These are phyloP conservation scores for Heliconius ismenius DNA, from an alignment of 2,888 invertebrate genomes.

Conservation along the genomic window DNA sequence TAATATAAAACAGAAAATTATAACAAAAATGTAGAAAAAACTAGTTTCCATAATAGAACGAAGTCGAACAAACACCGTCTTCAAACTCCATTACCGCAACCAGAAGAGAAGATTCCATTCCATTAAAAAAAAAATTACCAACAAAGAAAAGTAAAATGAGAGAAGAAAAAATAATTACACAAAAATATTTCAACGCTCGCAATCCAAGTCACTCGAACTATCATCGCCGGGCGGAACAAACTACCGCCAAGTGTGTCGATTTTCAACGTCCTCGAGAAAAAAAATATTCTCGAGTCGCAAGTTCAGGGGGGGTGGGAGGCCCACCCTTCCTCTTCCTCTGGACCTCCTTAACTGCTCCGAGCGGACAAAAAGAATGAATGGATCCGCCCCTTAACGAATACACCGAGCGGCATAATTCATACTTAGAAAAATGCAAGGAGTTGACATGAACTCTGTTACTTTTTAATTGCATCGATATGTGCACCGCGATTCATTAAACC, in stretches of 20 bases:
- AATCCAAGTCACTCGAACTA: conserved; percentile 76
- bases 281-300: conserved; percentile 80
- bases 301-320: conserved; percentile 60
- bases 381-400: conserved; percentile 82
- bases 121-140: conserved; percentile 39
- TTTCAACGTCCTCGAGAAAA: conserved; percentile 77
- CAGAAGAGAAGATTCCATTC: conserved; percentile 30
- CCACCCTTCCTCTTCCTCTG: conserved; percentile 55
- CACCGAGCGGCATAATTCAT: conserved; percentile 82
- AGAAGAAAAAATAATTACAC: conserved; percentile 57
- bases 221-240: conserved; percentile 75
- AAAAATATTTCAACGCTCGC: conserved; percentile 55
- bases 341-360: conserved; percentile 79
- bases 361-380: conserved; percentile 82
- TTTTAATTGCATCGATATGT: conserved; percentile 40
- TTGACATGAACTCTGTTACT: conserved; percentile 53
- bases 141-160: conserved; percentile 47
- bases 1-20: conserved; percentile 18
- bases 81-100: conserved; percentile 18
- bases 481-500: conserved; percentile 18
- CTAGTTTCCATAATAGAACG: conserved; percentile 31
- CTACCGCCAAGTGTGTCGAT: conserved; percentile 81
- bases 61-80: conserved; percentile 28
- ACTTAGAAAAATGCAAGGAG: conserved; percentile 80
- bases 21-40: background rate